Percentiles rank a stretch among this genome's conserved stretches.
Conservation (phyloP, 2,888 invertebrate genomes). For the Oscheius onirici region DNA sequence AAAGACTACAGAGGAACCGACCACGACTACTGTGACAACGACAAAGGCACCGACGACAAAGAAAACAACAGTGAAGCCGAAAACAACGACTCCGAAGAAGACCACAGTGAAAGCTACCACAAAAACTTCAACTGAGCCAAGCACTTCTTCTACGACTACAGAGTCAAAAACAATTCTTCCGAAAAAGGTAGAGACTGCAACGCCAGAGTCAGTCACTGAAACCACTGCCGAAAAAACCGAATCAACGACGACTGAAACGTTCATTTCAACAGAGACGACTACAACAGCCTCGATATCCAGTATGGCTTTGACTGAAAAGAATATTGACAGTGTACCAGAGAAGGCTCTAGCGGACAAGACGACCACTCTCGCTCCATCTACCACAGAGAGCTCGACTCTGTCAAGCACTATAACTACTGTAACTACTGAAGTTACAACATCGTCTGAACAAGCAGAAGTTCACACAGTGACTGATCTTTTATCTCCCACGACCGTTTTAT, state of each 20-base stretch:
- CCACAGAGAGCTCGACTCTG: not conserved
- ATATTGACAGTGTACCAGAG: not conserved
- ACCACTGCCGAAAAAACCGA: too few species aligned
- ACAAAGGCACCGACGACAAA: not conserved
- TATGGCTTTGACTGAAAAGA: not conserved
- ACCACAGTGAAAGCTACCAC: not conserved
- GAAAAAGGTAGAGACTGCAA: not conserved
- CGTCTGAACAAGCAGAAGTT: too few species aligned
- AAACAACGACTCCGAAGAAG: not conserved
- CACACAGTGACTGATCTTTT: too few species aligned
- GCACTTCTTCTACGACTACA: not conserved
- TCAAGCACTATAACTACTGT: not conserved
- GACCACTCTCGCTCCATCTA: not conserved
- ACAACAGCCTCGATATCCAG: not conserved
- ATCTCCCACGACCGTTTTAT: not conserved
- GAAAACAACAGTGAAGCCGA: not conserved
- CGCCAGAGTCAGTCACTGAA: not conserved
- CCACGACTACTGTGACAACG: not conserved
- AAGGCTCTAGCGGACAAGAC: not conserved
- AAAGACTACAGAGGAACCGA: slow-evolving; percentile 1
- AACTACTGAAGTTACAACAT: not conserved
- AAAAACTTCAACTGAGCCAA: not conserved
- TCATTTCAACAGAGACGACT: not conserved
- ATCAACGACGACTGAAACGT: too few species aligned
- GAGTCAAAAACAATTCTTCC: not conserved